A percentile compares a stretch with the other conserved stretches of the same genome.
Conservation (phyloP, 1,140 invertebrate species). For the Charaxes varanes region DNA sequence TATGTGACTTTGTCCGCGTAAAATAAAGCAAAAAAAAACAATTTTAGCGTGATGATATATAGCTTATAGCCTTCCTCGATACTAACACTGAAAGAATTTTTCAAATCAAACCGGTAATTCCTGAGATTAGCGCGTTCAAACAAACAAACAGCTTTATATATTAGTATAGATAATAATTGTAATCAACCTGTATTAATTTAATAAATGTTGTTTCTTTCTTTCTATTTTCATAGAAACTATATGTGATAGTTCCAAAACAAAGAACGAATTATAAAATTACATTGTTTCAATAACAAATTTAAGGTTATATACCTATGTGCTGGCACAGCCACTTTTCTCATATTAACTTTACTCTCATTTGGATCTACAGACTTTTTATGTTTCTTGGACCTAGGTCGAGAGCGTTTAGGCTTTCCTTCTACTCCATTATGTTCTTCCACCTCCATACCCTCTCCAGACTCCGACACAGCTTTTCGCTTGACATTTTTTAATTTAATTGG, state of each 20-base stretch:
- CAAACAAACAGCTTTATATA: no score
- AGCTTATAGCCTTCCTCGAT: no score
- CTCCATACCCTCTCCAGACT: conserved; percentile 74
- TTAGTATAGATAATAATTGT: no score
- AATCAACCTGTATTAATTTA: no score
- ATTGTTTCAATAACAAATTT: conserved; percentile 14
- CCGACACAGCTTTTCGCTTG: conserved; percentile 68
- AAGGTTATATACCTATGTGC: conserved; percentile 72
- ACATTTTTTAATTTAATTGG: conserved; percentile 67
- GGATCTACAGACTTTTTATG: conserved; percentile 71
- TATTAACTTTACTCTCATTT: conserved; percentile 74
- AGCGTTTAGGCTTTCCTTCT: conserved; percentile 74
- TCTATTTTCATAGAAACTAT: conserved; percentile 54
- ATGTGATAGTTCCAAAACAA: background rate
- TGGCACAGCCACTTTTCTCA: conserved; percentile 79
- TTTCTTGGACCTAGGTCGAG: conserved; percentile 69
- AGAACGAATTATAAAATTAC: background rate
- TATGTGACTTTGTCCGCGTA: no score
- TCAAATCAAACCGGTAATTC: no score
- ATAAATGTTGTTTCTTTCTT: no score
- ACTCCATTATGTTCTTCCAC: conserved; percentile 79
- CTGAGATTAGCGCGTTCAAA: no score
- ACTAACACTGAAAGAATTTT: no score
- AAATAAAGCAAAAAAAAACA: no score
- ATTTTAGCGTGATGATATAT: no score